phyloP scores from a whole-genome alignment of 2,888 invertebrate species.

The Mythimna vitellina region DNA sequence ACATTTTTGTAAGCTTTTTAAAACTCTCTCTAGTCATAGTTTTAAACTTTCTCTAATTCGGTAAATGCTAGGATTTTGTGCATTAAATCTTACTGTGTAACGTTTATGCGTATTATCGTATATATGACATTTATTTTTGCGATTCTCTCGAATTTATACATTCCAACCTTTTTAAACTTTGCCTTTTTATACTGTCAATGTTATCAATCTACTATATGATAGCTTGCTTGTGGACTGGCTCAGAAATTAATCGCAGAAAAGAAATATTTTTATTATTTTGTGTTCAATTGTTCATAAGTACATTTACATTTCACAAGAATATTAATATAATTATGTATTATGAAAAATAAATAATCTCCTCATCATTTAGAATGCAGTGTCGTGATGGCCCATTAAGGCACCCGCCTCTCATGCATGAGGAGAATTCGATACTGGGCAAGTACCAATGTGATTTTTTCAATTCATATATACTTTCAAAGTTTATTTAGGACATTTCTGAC shows the following conservation, averaged over 20 bases:
- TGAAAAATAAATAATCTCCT: not conserved
- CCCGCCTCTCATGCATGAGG: too few relatives aligned
- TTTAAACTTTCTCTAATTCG: constrained; percentile 61
- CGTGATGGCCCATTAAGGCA: too few relatives aligned
- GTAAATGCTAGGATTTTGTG: constrained; percentile 65
- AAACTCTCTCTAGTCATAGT: constrained; percentile 68
- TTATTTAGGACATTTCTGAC: too few relatives aligned
- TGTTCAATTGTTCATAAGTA: not conserved
- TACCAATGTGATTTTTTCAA: too few relatives aligned
- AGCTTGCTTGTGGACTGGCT: constrained; percentile 61
- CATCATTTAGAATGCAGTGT: not conserved
- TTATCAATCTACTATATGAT: constrained; percentile 56
- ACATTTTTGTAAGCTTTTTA: constrained; percentile 64
- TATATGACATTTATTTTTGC: constrained; percentile 68
- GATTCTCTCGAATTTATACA: constrained; percentile 72
- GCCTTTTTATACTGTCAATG: constrained; percentile 65
- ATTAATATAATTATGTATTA: not conserved
- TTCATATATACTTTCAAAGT: too few relatives aligned
- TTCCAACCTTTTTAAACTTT: constrained; percentile 66
- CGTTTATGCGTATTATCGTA: constrained; percentile 61
- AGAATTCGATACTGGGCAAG: too few relatives aligned
- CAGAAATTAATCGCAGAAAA: constrained; percentile 51
- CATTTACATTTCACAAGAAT: not conserved
- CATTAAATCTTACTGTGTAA: constrained; percentile 64
- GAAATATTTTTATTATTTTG: not conserved